Base-by-base conservation (phyloP, 1,140 invertebrate species). In the Telenomus remus region DNA sequence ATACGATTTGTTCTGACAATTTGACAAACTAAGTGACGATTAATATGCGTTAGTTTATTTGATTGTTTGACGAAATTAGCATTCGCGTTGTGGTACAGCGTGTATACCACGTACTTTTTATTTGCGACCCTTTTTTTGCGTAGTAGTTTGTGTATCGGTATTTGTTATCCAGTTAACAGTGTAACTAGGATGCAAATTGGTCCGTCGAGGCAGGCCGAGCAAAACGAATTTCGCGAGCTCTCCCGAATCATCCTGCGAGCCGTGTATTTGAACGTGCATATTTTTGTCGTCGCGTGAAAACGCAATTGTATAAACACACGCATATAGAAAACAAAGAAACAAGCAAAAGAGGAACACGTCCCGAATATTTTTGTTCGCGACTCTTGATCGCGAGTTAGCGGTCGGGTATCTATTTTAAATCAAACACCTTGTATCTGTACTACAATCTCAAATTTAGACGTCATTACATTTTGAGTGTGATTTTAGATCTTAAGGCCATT, bases 401-500 rank as follows among this genome's bases (percentile, higher is more conserved):
- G 43, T 61, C 55, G 60, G 56, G 66, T 27, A 66, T 61, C 44
- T 76, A 76, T 76, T 76, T 76, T 70, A 70, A 76, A 76, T 76
- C 73, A 76, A 76, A 76, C 47, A 61, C 70, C 65, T 65, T 76
- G 47, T 70, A 76, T 61, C 54, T 76, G 33, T 66, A 76, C 60
- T 76, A 44, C 50, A 76, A 70, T 76, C 66, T 76, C 61, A 76
- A 61, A 56, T 60, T 42, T 76, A 70, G 59, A 71, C 68, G 68
- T 71, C 50, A 79, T 83, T 84, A 82, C 74, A 76, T 86, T 85
- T 83, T 81, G 83, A 84, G 84, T 86, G 84, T 86, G 84, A 86
- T 86, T 85, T 84, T 86, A 85, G 80, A 76, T 79, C 70, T 13
- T 72, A 77, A 77, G 63, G 44, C 47, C 57, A 71, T 53, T 76